Conservation (phyloP, 23 tunicate species). For the Botrylloides violaceus region DNA sequence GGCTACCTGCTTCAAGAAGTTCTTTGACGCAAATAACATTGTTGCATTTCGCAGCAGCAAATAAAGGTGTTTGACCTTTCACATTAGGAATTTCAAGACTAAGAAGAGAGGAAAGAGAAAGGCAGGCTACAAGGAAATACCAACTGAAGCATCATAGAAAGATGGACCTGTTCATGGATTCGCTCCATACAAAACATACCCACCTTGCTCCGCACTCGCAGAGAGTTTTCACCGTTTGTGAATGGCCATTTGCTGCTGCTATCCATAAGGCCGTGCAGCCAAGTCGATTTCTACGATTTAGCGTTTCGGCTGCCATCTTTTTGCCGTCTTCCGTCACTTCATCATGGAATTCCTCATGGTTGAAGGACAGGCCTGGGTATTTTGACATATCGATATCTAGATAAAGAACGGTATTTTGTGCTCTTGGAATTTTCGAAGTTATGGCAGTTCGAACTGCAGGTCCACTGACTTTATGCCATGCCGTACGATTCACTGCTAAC, state of each 20-base stretch:
- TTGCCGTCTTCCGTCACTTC: background rate
- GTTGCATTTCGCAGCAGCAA: slow-evolving; percentile 81
- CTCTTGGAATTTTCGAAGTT: no score
- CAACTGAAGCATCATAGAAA: no score
- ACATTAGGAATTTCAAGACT: slow-evolving; percentile 68
- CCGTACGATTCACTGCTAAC: no score
- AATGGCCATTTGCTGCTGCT: slow-evolving; percentile 73
- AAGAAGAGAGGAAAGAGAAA: background rate
- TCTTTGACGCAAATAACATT: slow-evolving; percentile 34
- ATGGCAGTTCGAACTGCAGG: no score
- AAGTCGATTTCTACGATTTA: slow-evolving; percentile 52
- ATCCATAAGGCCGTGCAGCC: slow-evolving; percentile 80
- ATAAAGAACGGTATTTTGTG: no score
- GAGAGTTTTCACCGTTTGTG: slow-evolving; percentile 40
- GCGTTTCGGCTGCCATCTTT: background rate
- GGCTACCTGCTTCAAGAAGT: slow-evolving; percentile 40
- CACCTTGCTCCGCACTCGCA: slow-evolving; percentile 67
- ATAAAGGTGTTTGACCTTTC: slow-evolving; percentile 84
- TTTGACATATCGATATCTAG: background rate
- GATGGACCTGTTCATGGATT: no score
- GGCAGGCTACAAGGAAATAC: no score
- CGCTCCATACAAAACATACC: slow-evolving; percentile 4
- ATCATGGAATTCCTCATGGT: background rate
- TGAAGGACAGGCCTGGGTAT: background rate
- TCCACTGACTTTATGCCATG: no score